Evolutionary conservation across 2,113 vertebrate genomes (phyloP).

Genomic region (Brienomyrus brachyistius): DNA sequence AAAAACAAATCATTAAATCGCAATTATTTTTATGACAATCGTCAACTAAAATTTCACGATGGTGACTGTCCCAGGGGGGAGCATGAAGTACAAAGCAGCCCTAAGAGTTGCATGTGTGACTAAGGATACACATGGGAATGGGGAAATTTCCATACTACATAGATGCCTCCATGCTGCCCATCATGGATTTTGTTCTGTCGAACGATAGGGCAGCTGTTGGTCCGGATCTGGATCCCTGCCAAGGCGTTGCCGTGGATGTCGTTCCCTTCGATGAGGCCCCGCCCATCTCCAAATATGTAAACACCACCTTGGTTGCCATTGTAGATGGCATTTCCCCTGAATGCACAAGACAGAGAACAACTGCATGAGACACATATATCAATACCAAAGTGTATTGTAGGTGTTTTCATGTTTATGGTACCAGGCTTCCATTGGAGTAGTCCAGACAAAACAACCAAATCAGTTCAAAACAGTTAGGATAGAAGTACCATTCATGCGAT

Average conservation of each 20-base stretch:
- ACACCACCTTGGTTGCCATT: constrained; percentile 99
- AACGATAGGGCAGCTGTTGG: constrained; percentile 97
- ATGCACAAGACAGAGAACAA: not conserved
- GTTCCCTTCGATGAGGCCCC: constrained; percentile 98
- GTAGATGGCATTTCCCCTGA: constrained; percentile 96
- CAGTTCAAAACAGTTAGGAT: not conserved
- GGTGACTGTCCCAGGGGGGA: not conserved
- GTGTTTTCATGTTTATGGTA: not conserved
- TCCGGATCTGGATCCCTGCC: constrained; percentile 97
- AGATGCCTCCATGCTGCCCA: constrained; percentile 95
- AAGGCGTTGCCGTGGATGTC: constrained; percentile 98
- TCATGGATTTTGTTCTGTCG: constrained; percentile 99
- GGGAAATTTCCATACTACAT: constrained; percentile 74
- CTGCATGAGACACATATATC: not conserved
- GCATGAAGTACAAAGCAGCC: not conserved
- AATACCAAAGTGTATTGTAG: not conserved
- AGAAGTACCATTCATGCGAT: not conserved
- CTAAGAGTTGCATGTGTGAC: not conserved
- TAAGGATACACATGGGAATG: not conserved
- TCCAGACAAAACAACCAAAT: not conserved
- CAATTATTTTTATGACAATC: no score
- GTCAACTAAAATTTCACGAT: no score
- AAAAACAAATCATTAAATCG: no score
- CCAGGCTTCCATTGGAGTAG: not conserved
- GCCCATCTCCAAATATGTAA: constrained; percentile 97